Evolutionary conservation across 2,797 vertebrate genomes (phyloP), one percentile per base, ranked within the genome.

Genomic region (Lycodopsis pacificus): DNA sequence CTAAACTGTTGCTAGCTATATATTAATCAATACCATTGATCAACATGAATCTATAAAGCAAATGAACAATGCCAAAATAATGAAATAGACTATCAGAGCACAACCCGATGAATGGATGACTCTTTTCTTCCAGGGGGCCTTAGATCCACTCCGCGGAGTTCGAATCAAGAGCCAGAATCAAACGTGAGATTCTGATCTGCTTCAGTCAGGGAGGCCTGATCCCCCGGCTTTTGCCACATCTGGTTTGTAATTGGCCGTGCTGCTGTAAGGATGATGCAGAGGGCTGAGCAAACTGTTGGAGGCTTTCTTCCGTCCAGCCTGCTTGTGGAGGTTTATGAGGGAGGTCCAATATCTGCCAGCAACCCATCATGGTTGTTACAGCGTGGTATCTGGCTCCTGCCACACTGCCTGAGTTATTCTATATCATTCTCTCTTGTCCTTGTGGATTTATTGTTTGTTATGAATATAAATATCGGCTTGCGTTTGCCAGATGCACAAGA

Each of bases 381-480:
- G 68, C 2, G 7, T 38, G 54, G 53, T 73, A 74, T 88, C 76
- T 77, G 59, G 76, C 80, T 77, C 69, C 77, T 67, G 78, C 81
- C 76, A 80, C 63, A 46, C 63, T 73, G 76, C 67, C 34, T 22
- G 65, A 81, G 17, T 65, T 76, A 73, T 76, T 87, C 51, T 74
- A 49, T 73, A 77, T 75, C 34, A 53, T 70, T 79, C 61, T 82
- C 59, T 83, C 53, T 76, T 76, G 76, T 83, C 74, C 76, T 56
- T 19, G 15, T 73, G 56, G 81, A 72, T 78, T 87, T 56, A 69
- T 88, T 90, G 83, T 87, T 93, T 91, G 84, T 86, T 92, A 81
- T 92, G 87, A 92, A 89, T 91, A 85, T 84, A 92, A 93, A 92
- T 88, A 90, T 84, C 40, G 40, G 57, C 72, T 64, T 27, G 59